A percentile compares a stretch with the other conserved stretches of the same genome.
Conservation (phyloP, 2,113 vertebrate genomes). For the Dipodomys spectabilis region DNA sequence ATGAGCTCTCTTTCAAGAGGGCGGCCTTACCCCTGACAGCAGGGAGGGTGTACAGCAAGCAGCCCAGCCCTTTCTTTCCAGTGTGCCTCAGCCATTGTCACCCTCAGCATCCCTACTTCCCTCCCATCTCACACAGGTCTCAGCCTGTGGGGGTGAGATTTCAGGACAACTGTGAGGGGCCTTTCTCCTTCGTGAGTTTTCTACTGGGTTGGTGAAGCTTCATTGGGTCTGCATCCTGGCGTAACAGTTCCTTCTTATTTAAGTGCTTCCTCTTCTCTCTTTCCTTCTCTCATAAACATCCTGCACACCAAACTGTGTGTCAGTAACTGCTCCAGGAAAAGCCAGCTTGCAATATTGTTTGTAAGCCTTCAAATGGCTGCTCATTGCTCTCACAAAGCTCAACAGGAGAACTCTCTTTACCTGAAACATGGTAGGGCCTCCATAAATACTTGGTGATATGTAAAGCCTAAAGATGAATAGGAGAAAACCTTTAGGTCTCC, state of each 20-base stretch:
- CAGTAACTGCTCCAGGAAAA: neutral
- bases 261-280: neutral
- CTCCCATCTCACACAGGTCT: neutral
- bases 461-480: neutral
- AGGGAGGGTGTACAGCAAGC: neutral
- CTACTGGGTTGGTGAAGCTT: neutral
- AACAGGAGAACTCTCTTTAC: neutral
- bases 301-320: neutral
- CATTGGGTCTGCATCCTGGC: neutral
- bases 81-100: neutral
- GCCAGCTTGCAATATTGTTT: neutral
- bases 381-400: neutral
- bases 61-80: neutral
- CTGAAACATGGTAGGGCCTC: neutral
- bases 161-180: neutral
- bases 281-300: neutral
- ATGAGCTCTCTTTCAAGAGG: neutral
- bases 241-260: neutral
- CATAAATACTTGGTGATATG: neutral
- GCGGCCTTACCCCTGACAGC: neutral
- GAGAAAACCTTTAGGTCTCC: neutral
- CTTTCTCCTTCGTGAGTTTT: neutral
- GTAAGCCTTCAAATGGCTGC: neutral
- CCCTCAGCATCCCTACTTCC: too few species aligned
- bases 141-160: neutral